Percentiles rank a stretch among this genome's conserved stretches.
Evolutionary conservation across 2,797 vertebrate species (phyloP).

Genomic region (Octomys mimax): DNA sequence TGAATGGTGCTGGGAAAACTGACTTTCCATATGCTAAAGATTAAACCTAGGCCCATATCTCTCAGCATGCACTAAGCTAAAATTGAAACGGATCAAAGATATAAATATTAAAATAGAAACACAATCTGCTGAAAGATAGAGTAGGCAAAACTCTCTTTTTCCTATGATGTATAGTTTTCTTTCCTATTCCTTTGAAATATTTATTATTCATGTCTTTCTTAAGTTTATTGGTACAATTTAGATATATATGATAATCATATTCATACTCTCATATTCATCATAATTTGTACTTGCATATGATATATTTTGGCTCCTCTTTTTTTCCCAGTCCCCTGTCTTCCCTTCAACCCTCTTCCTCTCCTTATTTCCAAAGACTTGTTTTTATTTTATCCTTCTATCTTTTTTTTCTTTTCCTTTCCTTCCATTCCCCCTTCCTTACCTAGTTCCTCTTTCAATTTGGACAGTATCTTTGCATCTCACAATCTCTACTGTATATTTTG

Average conservation of each 20-base stretch:
- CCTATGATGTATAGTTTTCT: background rate
- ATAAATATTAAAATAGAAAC: background rate
- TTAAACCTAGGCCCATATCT: background rate
- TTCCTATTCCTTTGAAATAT: background rate
- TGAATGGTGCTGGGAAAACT: background rate
- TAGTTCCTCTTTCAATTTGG: background rate
- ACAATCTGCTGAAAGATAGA: background rate
- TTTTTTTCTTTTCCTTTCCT: background rate
- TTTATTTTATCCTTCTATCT: background rate
- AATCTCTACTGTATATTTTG: background rate
- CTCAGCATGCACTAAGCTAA: background rate
- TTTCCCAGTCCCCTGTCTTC: background rate
- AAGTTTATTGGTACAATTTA: background rate
- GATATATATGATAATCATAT: background rate
- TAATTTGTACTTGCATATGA: background rate
- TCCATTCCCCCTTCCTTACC: background rate
- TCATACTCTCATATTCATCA: background rate
- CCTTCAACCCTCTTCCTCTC: background rate
- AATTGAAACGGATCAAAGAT: background rate
- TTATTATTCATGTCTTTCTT: background rate
- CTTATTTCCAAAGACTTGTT: background rate
- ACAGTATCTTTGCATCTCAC: background rate
- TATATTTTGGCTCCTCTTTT: background rate
- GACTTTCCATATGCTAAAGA: background rate
- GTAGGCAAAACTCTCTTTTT: background rate